Evolutionary conservation across 2,797 vertebrate species (phyloP).

Genomic region (Cyclopterus lumpus): DNA sequence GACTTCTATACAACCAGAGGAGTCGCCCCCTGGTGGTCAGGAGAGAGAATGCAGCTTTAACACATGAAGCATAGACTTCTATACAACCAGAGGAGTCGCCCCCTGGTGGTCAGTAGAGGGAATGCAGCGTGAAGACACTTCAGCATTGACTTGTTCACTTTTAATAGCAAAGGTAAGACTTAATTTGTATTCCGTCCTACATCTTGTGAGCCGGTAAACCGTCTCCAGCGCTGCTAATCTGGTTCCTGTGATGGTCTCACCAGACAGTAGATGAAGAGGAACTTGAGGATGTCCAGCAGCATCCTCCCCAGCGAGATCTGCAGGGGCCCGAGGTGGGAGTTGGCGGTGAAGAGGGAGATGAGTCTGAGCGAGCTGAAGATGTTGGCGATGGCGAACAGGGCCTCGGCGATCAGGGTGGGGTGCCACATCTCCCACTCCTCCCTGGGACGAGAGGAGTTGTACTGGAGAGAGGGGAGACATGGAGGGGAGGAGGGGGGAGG

Average conservation of each 20-base stretch:
- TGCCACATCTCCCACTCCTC: slow-evolving; percentile 99
- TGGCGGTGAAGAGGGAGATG: slow-evolving; percentile 98
- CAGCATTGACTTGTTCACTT: too few species aligned
- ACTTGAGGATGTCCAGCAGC: slow-evolving; percentile 99
- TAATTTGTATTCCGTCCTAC: neutral
- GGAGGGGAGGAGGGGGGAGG: too few species aligned
- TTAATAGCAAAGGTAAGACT: neutral
- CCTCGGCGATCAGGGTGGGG: slow-evolving; percentile 96
- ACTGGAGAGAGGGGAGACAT: slow-evolving; percentile 77
- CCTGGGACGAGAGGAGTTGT: slow-evolving; percentile 94
- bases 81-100: too few species aligned
- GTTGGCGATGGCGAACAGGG: slow-evolving; percentile 98
- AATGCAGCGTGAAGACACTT: too few species aligned
- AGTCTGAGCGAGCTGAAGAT: slow-evolving; percentile 97
- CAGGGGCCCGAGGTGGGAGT: slow-evolving; percentile 96
- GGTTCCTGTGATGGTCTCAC: slow-evolving; percentile 42
- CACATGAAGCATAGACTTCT: too few species aligned
- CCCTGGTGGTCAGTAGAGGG: too few species aligned
- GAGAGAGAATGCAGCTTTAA: too few species aligned
- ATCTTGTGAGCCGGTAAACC: neutral
- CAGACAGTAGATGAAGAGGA: slow-evolving; percentile 99
- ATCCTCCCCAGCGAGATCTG: slow-evolving; percentile 98
- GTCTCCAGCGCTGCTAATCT: too few species aligned
- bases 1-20: too few species aligned
- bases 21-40: too few species aligned